Evolutionary conservation across 2,888 invertebrate genomes (phyloP).

Genomic region (Hermodice carunculata): DNA sequence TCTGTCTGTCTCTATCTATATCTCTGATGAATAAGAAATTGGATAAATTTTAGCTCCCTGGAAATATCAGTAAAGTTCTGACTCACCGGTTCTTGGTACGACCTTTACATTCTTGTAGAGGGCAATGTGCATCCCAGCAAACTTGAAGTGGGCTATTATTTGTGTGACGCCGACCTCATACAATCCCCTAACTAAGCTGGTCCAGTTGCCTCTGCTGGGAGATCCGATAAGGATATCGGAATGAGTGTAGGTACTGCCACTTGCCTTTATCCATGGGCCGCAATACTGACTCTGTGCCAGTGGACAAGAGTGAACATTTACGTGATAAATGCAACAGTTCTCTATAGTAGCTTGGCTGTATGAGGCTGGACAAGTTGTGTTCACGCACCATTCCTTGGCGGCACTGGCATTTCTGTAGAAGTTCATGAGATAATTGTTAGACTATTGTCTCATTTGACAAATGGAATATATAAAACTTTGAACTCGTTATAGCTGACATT

Average conservation of each 20-base stretch:
- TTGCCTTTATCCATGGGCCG: conserved; percentile 59
- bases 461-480: too few relatives aligned
- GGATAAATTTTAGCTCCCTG: too few relatives aligned
- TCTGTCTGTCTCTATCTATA: too few relatives aligned
- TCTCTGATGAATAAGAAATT: too few relatives aligned
- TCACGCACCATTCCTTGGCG: conserved; percentile 54
- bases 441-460: too few relatives aligned
- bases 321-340: conserved; percentile 59
- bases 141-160: conserved; percentile 60
- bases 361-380: conserved; percentile 48
- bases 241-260: conserved; percentile 55
- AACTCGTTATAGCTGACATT: too few relatives aligned
- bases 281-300: conserved; percentile 43
- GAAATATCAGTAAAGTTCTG: too few relatives aligned
- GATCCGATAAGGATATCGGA: conserved; percentile 52
- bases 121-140: too few relatives aligned
- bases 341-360: conserved; percentile 34
- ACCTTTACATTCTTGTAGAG: too few relatives aligned
- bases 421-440: too few relatives aligned
- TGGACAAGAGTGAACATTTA: conserved; percentile 52
- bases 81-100: too few relatives aligned
- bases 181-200: conserved; percentile 45
- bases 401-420: conserved; percentile 36
- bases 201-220: conserved; percentile 40
- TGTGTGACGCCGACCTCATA: conserved; percentile 50